Base-by-base conservation (phyloP, 2,113 vertebrate genomes). In the Pagrus major region DNA sequence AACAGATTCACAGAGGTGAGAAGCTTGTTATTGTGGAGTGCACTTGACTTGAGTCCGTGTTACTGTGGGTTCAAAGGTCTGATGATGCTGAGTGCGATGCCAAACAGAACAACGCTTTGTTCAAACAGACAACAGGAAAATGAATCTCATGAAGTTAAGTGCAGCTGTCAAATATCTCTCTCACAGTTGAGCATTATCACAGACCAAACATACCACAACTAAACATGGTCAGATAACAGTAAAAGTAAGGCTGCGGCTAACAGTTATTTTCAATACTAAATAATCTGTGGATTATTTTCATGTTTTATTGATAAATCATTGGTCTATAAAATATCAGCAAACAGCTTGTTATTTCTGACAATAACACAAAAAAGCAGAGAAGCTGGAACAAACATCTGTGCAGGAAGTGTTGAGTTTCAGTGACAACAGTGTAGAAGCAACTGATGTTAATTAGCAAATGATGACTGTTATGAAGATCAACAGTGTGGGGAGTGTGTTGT, bases 41-140 rank as follows among this genome's bases (percentile, higher is more conserved):
- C 37, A 66, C 56, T 58, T 41, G 10, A 63, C 54, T 6, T n/a
- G 5, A 29, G 46, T 64, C 21, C 25, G 23, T 41, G 12, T 49
- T 31, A 23, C 35, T 67, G 29, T 2, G 15, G 44, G 55, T 71
- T n/a, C 49, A 71, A 66, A 78, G 33, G 75, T 23, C 74, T 73
- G 12, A 68, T 63, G 39, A 49, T 49, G 9, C 6, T 31, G 23
- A 39, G 31, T 16, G 54, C 29, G 56, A 69, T 25, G 8, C 60
- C 12, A 21, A 25, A 37, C 7, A 31, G 27, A 3, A 49, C 7
- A 51, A 23, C 2, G 16, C n/a, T 51, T 29, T 41, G 44, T 33
- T 74, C 47, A 64, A 21, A 75, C 5, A 41, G 31, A 59, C 25
- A 75, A 20, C n/a, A n/a, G 27, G 20, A 18, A 41, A 29, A 37